Percentiles rank a stretch among this genome's conserved stretches.
phyloP scores from a whole-genome alignment of 30 jellyfish, hydroid and myxozoan genomes.

The Aurelia coerulea region DNA sequence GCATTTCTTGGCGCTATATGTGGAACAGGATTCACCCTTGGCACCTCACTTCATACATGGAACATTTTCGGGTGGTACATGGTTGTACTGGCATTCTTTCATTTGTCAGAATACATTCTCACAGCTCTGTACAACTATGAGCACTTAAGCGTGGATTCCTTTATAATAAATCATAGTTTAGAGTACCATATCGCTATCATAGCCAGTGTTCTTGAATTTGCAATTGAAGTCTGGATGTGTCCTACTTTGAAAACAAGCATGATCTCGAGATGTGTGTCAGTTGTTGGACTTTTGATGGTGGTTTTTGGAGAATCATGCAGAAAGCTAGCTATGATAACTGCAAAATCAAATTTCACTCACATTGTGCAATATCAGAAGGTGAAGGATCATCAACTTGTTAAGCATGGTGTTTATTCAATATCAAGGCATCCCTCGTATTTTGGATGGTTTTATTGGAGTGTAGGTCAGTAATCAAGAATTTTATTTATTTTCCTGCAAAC shows the following conservation, averaged over 20 bases:
- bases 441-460: slow-evolving; percentile 97
- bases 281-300: slow-evolving; percentile 69
- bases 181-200: slow-evolving; percentile 81
- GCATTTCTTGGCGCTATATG: slow-evolving; percentile 83
- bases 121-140: slow-evolving; percentile 79
- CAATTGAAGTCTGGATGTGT: slow-evolving; percentile 55
- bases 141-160: slow-evolving; percentile 72
- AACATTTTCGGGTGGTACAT: slow-evolving; percentile 63
- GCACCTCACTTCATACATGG: slow-evolving; percentile 59
- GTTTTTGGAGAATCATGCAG: slow-evolving; percentile 80
- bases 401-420: slow-evolving; percentile 76
- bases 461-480: slow-evolving; percentile 62
- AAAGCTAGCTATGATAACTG: slow-evolving; percentile 87
- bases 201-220: slow-evolving; percentile 70
- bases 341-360: slow-evolving; percentile 86
- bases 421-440: slow-evolving; percentile 95
- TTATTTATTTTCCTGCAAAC: not conserved
- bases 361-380: slow-evolving; percentile 75
- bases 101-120: slow-evolving; percentile 86
- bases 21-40: slow-evolving; percentile 72
- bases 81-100: slow-evolving; percentile 81
- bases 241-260: slow-evolving; percentile 55
- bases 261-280: slow-evolving; percentile 18
- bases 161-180: slow-evolving; percentile 84
- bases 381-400: slow-evolving; percentile 77